Evolutionary conservation across 2,888 invertebrate species (phyloP).

Genomic region (Odontocolon sp.): DNA sequence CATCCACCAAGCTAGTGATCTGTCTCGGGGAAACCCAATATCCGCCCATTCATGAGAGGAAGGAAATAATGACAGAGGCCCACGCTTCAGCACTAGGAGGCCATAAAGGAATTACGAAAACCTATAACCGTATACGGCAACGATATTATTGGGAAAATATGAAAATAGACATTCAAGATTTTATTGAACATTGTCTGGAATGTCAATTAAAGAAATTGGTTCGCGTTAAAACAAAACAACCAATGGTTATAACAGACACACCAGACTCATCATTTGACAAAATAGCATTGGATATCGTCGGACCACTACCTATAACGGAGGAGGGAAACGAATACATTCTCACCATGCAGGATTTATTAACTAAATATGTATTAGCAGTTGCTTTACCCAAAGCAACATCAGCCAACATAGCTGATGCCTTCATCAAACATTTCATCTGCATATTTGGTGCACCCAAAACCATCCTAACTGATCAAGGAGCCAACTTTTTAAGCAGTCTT

Average conservation of each 20-base stretch:
- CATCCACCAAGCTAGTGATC: neutral
- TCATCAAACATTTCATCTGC: slow-evolving; percentile 43
- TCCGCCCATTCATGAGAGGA: neutral
- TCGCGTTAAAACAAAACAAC: slow-evolving; percentile 45
- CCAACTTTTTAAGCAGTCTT: slow-evolving; percentile 46
- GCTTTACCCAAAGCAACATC: slow-evolving; percentile 41
- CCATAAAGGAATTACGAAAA: neutral
- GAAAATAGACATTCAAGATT: neutral
- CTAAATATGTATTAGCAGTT: slow-evolving; percentile 47
- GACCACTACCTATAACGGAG: slow-evolving; percentile 55
- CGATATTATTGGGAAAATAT: slow-evolving; percentile 7
- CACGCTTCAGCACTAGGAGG: slow-evolving; percentile 4
- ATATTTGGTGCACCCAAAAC: slow-evolving; percentile 47
- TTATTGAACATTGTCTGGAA: neutral
- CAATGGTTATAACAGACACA: slow-evolving; percentile 61
- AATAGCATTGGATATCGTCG: slow-evolving; percentile 59
- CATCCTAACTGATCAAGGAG: slow-evolving; percentile 56
- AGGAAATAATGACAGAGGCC: neutral
- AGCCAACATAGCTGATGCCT: slow-evolving; percentile 55
- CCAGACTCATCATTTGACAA: slow-evolving; percentile 51
- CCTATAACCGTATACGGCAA: too few relatives aligned
- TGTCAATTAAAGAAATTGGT: slow-evolving; percentile 61
- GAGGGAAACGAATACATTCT: slow-evolving; percentile 60
- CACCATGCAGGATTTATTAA: too few relatives aligned
- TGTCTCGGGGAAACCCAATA: neutral